A percentile compares a stretch with the other conserved stretches of the same genome.
Conservation (phyloP, 2,888 invertebrate species). For the Drosophila silvestris region DNA sequence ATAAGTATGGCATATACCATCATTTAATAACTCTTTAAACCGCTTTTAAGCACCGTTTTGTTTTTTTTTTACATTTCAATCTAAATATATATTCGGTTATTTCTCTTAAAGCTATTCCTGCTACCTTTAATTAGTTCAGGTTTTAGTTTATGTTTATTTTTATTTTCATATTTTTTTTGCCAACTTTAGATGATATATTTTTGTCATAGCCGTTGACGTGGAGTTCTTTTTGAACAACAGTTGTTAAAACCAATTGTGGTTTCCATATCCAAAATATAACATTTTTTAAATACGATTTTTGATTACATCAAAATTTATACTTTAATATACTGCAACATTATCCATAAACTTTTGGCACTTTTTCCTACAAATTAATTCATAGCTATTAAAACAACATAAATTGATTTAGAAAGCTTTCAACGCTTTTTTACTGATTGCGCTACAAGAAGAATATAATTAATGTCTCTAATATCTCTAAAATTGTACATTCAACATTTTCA, state of each 20-base stretch:
- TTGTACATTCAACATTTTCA: too few species aligned
- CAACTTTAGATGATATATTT: not conserved
- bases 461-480: too few species aligned
- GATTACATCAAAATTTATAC: conserved; percentile 10
- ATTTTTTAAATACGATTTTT: conserved; percentile 6
- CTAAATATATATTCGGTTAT: not conserved
- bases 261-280: conserved; percentile 17
- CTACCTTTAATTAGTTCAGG: not conserved
- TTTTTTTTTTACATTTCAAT: not conserved
- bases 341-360: not conserved
- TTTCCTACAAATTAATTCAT: conserved; percentile 2
- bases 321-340: conserved; percentile 7
- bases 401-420: too few species aligned
- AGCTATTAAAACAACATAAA: too few species aligned
- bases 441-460: too few species aligned
- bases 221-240: conserved; percentile 8
- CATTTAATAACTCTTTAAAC: not conserved
- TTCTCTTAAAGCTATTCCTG: not conserved
- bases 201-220: not conserved
- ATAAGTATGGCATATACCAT: conserved; percentile 7
- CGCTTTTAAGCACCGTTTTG: not conserved
- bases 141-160: not conserved
- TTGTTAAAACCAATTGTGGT: conserved; percentile 2
- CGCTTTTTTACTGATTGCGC: too few species aligned
- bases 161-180: not conserved